Base-by-base conservation (phyloP, 2,888 invertebrate genomes). In the Ophonus ardosiacus region DNA sequence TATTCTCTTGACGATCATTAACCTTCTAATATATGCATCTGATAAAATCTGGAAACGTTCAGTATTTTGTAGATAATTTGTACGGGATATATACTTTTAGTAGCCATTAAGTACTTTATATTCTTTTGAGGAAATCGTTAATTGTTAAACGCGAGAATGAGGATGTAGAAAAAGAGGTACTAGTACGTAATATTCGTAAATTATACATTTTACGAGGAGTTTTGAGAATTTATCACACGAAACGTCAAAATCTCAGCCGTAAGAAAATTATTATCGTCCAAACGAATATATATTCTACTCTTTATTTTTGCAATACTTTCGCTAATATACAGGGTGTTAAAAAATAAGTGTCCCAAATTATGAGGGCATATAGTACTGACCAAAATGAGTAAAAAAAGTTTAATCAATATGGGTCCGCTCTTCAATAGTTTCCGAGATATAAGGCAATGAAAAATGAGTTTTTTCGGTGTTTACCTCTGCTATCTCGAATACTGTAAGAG, bases 31-130 rank as follows among this genome's bases (percentile, higher is more conserved):
- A 43, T 74, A 74, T 74, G 71, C 71, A 43, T 43, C 10, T 21
- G 71, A 74, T 74, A 74, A 74, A 74, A 74, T 74, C 71, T 43
- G 18, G 18, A 43, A 74, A 43, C 71, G 71, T 43, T 40, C 13
- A 40, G 21, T 13, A 8, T 61, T 63, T 21, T 68, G 71, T 40
- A 18, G 18, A 74, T 74, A 74, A 74, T 74, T 74, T 74, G 71
- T 74, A 68, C 43, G 71, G 71, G 71, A 74, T 17, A 18, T 74
- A 43, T 74, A 15, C 43, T 38, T 74, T 74, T 74, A 74, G 71
- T 74, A 43, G 17, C 21, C 21, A 43, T 74, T 74, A 43, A 43
- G 8, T 13, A 51, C 43, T 51, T 51, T 51, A 51, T 51, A 51
- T 51, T 51, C 43, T 51, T 51, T 51, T 51, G 43, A 51, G 43